Conservation (phyloP, 2,797 vertebrate species). For the Synanceia verrucosa region DNA sequence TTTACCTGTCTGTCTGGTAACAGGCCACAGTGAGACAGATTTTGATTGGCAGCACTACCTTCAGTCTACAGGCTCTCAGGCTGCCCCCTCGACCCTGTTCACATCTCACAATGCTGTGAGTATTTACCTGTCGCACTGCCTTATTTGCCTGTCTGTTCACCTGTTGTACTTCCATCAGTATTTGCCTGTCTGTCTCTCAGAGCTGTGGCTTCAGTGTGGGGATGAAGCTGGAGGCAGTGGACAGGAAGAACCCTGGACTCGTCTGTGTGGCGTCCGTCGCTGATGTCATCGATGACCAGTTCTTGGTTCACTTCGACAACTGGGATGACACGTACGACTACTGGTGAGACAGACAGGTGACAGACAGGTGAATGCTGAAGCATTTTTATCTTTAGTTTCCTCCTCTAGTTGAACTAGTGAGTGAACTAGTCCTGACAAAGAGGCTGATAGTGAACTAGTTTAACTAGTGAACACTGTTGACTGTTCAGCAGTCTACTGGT, state of each 20-base stretch:
- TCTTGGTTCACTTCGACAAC: conserved; percentile 91
- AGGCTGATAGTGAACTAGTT: no score
- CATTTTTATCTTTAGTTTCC: no score
- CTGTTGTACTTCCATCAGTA: no score
- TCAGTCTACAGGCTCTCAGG: conserved; percentile 84
- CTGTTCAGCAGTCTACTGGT: no score
- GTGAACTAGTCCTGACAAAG: no score
- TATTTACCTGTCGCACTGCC: not conserved
- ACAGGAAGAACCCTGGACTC: conserved; percentile 89
- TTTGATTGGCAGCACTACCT: conserved; percentile 90
- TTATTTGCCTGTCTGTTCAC: conserved; percentile 80
- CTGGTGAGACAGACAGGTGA: conserved; percentile 81
- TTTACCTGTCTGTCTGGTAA: conserved; percentile 5
- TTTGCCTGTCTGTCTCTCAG: conserved; percentile 43
- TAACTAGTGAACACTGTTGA: no score
- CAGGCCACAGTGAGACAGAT: conserved; percentile 88
- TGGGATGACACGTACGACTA: conserved; percentile 93
- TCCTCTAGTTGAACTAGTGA: no score
- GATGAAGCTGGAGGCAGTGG: conserved; percentile 91
- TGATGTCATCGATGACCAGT: conserved; percentile 79
- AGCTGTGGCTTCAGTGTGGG: conserved; percentile 81
- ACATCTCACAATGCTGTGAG: conserved; percentile 76
- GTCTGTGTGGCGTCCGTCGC: conserved; percentile 87
- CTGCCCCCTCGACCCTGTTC: conserved; percentile 88
- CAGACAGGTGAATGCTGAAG: no score